Evolutionary conservation across 1,140 invertebrate genomes (phyloP), one percentile per base, ranked within the genome.

Genomic region (Heliconius himera): DNA sequence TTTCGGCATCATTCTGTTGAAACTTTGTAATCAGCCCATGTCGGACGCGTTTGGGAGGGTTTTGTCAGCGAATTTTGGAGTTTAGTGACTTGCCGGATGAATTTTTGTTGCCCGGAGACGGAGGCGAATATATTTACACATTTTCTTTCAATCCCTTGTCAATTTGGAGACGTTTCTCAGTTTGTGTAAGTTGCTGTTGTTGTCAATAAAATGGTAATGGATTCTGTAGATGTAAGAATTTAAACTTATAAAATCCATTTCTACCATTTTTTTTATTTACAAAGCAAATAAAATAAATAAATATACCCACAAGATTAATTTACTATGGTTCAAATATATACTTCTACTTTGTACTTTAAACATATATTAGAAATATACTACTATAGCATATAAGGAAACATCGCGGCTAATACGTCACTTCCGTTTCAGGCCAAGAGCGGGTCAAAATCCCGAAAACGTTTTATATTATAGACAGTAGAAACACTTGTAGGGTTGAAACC

Each of bases 1-100:
- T 90, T 86, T 82, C 88, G 89, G 86, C 90, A 91, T 93, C 89
- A 91, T 90, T 91, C 88, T 85, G 86, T 88, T 89, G 87, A 91
- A 94, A 92, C 89, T 94, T 94, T 91, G 91, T 91, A 92, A 93
- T 94, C 91, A 89, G 89, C 81, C 88, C 78, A 77, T 86, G 89
- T 87, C 87, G 86, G 85, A 81, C 81, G 83, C 82, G 81, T 82
- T 82, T 54, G 82, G 72, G 83, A 79, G 81, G 81, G 81, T 87
- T 83, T 87, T 86, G 89, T 91, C 90, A 89, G 89, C 87, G 83
- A 88, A 89, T 90, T 89, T 90, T 74, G 87, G 85, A 88, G 84
- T 91, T 89, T 89, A 82, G 83, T 82, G 77, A 89, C 87, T 88
- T 83, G 81, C 82, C 80, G 86, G 89, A 88, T 86, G 86, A 84